Percentiles rank a stretch among this genome's conserved stretches.
Evolutionary conservation across 2,797 vertebrate genomes (phyloP).

Genomic region (Valencia hispanica): DNA sequence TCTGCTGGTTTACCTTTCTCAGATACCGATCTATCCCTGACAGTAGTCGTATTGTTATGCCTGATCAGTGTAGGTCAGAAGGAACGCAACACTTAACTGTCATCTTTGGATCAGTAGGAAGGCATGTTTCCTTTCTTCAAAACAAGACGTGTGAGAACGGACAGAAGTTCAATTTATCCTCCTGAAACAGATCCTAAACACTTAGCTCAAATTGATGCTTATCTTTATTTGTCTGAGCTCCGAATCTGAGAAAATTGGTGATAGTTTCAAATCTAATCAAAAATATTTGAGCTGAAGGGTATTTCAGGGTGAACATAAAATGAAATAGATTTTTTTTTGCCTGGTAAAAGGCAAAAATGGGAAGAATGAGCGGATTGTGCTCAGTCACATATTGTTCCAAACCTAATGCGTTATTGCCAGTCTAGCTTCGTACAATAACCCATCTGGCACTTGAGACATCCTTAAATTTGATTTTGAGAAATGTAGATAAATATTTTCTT

Average conservation of each 20-base stretch:
- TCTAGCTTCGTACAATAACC: not conserved
- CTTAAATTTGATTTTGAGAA: not conserved
- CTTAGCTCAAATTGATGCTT: not conserved
- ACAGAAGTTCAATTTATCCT: slow-evolving; percentile 19
- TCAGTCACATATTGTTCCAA: slow-evolving; percentile 9
- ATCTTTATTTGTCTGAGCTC: not conserved
- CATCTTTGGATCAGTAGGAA: not conserved
- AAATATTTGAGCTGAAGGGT: not conserved
- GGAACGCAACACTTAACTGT: rapidly evolving
- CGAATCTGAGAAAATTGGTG: slow-evolving; percentile 33
- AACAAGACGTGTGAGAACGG: slow-evolving; percentile 13
- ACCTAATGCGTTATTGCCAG: slow-evolving; percentile 20
- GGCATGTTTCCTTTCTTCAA: not conserved
- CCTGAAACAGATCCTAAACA: slow-evolving; percentile 9
- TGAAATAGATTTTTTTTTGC: slow-evolving; percentile 31
- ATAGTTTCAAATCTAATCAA: slow-evolving; percentile 15
- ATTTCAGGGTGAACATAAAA: slow-evolving; percentile 17
- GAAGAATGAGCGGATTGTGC: not conserved
- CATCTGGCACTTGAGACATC: slow-evolving; percentile 12
- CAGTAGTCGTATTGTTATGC: too few relatives aligned
- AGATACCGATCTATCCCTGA: not conserved
- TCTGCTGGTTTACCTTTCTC: not conserved
- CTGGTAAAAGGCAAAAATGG: slow-evolving; percentile 34
- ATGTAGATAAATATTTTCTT: not conserved
- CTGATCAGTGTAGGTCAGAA: not conserved